Evolutionary conservation across 1,140 invertebrate genomes (phyloP), one percentile per base, ranked within the genome.

Genomic region (Chionoecetes opilio): DNA sequence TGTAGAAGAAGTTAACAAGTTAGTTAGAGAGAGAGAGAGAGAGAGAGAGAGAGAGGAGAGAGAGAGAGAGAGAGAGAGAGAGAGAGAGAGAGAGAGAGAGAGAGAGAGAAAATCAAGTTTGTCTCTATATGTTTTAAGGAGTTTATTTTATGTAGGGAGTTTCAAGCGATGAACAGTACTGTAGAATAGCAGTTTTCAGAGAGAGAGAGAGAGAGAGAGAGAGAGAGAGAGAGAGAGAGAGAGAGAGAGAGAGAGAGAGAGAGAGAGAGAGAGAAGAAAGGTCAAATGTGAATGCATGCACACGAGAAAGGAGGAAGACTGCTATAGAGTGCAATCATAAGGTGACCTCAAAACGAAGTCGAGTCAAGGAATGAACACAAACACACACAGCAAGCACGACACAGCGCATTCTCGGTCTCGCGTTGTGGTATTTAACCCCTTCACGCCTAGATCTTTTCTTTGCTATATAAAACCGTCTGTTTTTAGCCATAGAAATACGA

Each of bases 151-250:
- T 53, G 2, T 53, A 53, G 21, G 11, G 21, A 17, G 9, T 53
- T 53, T 53, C 8, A 17, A 53, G 46, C 46, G 46, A 53, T 9
- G 46, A 53, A 53, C 46, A 53, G 9, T 53, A 17, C 2, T 53
- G n/a, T 53, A 9, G 21, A 53, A 17, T 6, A 41, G 14, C 11
- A 37, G 14, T 26, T 32, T 31, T 53, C 2, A 53, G 46, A 53
- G 63, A 75, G 63, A 75, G 63, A 75, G 63, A 75, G 63, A 75
- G 63, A 75, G 63, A 75, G 63, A 75, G 63, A 75, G 63, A 75
- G 63, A 75, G 63, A 75, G 63, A 75, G 63, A 75, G 63, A 75
- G 63, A 75, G 63, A 75, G 63, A 75, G 63, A 75, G 63, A 75
- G 63, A 75, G 63, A 75, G 26, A 75, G 63, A n/a, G 8, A n/a